Conservation (phyloP, 30 jellyfish, hydroid and myxozoan genomes). For the Aurelia sp. region DNA sequence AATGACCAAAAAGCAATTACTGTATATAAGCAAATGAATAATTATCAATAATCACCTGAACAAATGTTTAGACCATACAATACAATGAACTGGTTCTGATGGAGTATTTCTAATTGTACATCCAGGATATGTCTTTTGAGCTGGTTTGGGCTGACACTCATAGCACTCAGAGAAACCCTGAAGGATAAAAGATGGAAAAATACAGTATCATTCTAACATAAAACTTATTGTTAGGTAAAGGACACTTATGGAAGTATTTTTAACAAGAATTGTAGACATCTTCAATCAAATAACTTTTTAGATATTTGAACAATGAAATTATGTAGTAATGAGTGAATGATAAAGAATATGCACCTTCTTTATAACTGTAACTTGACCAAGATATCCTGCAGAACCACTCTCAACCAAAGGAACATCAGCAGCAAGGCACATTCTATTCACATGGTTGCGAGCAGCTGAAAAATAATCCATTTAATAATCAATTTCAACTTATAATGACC, state of each 20-base stretch:
- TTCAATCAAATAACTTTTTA: no score
- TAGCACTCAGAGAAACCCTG: constrained; percentile 95
- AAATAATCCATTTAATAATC: no score
- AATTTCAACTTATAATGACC: no score
- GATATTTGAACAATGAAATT: no score
- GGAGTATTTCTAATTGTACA: constrained; percentile 99
- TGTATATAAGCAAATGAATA: no score
- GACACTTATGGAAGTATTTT: no score
- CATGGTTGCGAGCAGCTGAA: constrained; percentile 96
- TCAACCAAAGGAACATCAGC: constrained; percentile 98
- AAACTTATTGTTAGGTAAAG: no score
- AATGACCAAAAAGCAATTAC: no score
- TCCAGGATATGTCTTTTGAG: constrained; percentile 96
- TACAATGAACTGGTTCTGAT: constrained; percentile 98
- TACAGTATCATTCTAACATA: no score
- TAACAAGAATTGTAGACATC: no score
- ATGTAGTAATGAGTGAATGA: no score
- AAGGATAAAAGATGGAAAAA: no score
- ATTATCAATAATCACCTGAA: constrained; percentile 26
- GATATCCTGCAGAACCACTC: constrained; percentile 99
- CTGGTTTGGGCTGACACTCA: constrained; percentile 98
- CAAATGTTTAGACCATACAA: constrained; percentile 98
- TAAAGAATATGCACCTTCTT: constrained; percentile 43
- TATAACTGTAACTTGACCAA: constrained; percentile 96
- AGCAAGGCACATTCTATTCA: constrained; percentile 97